A percentile compares a stretch with the other conserved stretches of the same genome.
phyloP scores from a whole-genome alignment of 2,888 invertebrate species.

The Meiosimyza platycephala region DNA sequence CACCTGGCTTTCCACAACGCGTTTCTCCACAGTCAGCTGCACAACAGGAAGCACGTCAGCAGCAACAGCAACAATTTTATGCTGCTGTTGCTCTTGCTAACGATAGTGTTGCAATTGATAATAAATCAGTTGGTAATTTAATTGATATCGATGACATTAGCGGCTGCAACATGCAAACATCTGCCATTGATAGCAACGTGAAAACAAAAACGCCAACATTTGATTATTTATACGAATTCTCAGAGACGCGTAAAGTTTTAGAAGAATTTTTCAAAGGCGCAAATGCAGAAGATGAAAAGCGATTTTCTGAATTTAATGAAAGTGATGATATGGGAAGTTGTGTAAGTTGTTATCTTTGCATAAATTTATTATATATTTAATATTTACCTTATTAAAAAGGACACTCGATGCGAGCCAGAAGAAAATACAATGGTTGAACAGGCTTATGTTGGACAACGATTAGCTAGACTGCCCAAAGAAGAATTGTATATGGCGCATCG shows the following conservation, averaged over 20 bases:
- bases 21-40: conserved; percentile 55
- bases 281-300: conserved; percentile 71
- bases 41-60: conserved; percentile 36
- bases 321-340: conserved; percentile 64
- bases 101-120: conserved; percentile 43
- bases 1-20: conserved; percentile 83
- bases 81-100: conserved; percentile 21
- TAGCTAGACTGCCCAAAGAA: conserved; percentile 66
- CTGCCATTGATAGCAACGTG: conserved; percentile 33
- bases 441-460: conserved; percentile 66
- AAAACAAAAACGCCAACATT: conserved; percentile 73
- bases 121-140: conserved; percentile 56
- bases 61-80: conserved; percentile 38
- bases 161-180: conserved; percentile 30
- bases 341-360: conserved; percentile 51
- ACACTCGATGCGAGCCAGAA: conserved; percentile 51
- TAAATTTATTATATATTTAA: neutral
- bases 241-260: conserved; percentile 90
- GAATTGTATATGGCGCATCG: conserved; percentile 64
- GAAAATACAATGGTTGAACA: conserved; percentile 62
- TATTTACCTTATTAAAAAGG: conserved; percentile 46
- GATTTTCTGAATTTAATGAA: conserved; percentile 64
- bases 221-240: conserved; percentile 92
- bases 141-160: conserved; percentile 57
- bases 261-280: conserved; percentile 89